A percentile compares a stretch with the other conserved stretches of the same genome.
Evolutionary conservation across 1,140 invertebrate species (phyloP).

Genomic region (Holcopasites calliopsidis): DNA sequence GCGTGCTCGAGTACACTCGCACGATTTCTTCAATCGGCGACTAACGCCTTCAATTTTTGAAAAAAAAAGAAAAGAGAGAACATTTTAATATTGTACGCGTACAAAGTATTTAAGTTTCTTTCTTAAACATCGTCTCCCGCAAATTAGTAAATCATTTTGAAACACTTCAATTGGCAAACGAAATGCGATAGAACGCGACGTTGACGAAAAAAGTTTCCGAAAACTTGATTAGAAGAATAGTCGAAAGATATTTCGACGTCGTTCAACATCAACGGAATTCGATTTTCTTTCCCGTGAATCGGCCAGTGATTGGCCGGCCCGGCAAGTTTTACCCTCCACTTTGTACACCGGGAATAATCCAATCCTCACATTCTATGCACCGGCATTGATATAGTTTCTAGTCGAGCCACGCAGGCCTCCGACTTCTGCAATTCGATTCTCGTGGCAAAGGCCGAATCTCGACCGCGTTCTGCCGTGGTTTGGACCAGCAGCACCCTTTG

Average conservation of each 20-base stretch:
- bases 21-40: background rate
- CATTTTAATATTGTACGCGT: too few relatives aligned
- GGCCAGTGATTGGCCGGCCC: constrained; percentile 55
- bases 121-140: too few relatives aligned
- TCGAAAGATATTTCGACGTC: constrained; percentile 30
- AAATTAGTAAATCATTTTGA: too few relatives aligned
- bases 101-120: too few relatives aligned
- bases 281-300: constrained; percentile 64
- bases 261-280: constrained; percentile 48
- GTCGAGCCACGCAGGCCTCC: constrained; percentile 30
- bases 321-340: constrained; percentile 47
- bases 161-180: too few relatives aligned
- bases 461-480: constrained; percentile 17
- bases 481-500: background rate
- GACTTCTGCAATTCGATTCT: constrained; percentile 60
- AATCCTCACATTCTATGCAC: constrained; percentile 47
- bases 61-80: too few relatives aligned
- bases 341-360: constrained; percentile 35
- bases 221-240: background rate
- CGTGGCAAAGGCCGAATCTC: constrained; percentile 1
- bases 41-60: too few relatives aligned
- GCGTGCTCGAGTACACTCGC: background rate
- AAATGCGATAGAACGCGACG: too few relatives aligned
- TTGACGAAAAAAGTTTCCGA: too few relatives aligned
- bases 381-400: constrained; percentile 53